These are phyloP conservation scores for Oenanthe oenanthe DNA, from an alignment of 2,113 vertebrate species.

Conservation along the genomic window DNA sequence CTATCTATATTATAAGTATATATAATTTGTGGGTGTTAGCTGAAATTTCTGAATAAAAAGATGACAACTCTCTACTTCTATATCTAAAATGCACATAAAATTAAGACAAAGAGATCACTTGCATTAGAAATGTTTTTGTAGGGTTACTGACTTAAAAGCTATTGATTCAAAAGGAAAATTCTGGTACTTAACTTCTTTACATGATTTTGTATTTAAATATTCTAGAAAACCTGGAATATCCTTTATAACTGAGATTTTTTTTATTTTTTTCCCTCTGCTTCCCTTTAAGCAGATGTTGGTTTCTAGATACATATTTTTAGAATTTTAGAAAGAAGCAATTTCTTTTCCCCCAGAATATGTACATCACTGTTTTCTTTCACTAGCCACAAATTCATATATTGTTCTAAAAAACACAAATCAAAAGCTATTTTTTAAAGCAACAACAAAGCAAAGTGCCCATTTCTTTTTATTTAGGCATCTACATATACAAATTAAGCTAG, in stretches of 20 bases:
- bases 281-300: background rate
- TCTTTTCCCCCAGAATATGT: background rate
- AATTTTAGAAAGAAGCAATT: background rate
- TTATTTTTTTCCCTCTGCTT: background rate
- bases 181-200: background rate
- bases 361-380: background rate
- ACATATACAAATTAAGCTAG: background rate
- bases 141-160: background rate
- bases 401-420: background rate
- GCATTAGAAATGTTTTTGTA: background rate
- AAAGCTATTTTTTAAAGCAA: background rate
- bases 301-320: background rate
- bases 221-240: background rate
- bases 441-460: background rate
- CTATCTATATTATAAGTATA: background rate
- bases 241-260: background rate
- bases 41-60: background rate
- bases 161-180: background rate
- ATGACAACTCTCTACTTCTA: background rate
- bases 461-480: background rate
- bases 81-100: background rate
- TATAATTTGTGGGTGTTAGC: background rate
- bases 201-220: background rate
- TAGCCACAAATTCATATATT: background rate
- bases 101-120: background rate